These are phyloP conservation scores for Leptinotarsa peninsularis DNA, from an alignment of 2,888 invertebrate species.

Conservation along the genomic window DNA sequence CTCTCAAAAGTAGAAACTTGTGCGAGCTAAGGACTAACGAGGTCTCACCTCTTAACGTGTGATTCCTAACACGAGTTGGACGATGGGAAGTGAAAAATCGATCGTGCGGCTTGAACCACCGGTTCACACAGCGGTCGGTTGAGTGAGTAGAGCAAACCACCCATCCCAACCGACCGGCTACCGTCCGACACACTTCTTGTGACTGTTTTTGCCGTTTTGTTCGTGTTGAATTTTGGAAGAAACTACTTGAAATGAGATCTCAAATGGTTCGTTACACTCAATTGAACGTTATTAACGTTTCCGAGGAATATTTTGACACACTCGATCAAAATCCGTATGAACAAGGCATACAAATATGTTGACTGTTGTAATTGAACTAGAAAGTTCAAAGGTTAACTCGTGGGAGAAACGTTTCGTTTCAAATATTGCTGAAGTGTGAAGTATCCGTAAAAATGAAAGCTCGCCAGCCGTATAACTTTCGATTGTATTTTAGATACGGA, in stretches of 20 bases:
- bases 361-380: constrained; percentile 20
- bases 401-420: constrained; percentile 52
- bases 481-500: constrained; percentile 52
- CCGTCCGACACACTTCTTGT: too few species aligned
- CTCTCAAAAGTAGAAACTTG: too few species aligned
- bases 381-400: constrained; percentile 52
- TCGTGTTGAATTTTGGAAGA: too few species aligned
- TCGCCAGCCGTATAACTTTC: constrained; percentile 45
- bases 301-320: neutral
- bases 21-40: too few species aligned
- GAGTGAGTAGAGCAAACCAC: too few species aligned
- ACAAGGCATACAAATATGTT: neutral
- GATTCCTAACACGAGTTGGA: too few species aligned
- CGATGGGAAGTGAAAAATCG: too few species aligned
- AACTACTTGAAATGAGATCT: neutral
- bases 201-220: too few species aligned
- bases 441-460: constrained; percentile 47
- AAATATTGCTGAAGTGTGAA: constrained; percentile 55
- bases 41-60: too few species aligned
- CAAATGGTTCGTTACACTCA: neutral
- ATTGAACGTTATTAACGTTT: neutral
- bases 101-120: too few species aligned
- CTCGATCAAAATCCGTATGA: neutral
- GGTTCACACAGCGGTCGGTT: too few species aligned
- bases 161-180: too few species aligned